phyloP scores from a whole-genome alignment of 92 coral and sea anemone species.

The Chrysogorgia sp. region DNA sequence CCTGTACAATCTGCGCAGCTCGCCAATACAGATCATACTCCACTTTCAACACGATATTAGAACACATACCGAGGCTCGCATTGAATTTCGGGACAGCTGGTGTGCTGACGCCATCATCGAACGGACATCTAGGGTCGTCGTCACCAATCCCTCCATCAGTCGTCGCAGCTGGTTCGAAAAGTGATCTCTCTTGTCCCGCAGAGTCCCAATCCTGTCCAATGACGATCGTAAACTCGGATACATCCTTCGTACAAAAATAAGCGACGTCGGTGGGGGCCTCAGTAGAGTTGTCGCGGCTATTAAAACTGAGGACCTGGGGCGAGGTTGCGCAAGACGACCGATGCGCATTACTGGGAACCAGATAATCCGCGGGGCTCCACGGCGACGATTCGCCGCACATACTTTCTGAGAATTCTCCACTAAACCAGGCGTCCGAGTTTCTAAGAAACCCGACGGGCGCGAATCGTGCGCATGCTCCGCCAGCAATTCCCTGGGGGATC shows the following conservation, averaged over 20 bases:
- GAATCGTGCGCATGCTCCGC: conserved; percentile 76
- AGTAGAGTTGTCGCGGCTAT: conserved; percentile 64
- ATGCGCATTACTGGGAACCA: conserved; percentile 65
- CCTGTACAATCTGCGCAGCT: conserved; percentile 68
- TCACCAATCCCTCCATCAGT: background rate
- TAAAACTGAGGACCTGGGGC: conserved; percentile 75
- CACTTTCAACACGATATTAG: conserved; percentile 79
- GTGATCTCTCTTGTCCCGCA: background rate
- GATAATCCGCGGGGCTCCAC: conserved; percentile 79
- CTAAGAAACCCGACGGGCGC: conserved; percentile 79
- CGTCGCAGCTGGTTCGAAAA: conserved; percentile 1
- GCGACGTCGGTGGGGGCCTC: conserved; percentile 69
- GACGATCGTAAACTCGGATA: conserved; percentile 19
- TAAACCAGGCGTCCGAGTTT: conserved; percentile 71
- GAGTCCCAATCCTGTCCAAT: conserved; percentile 17
- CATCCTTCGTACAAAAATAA: conserved; percentile 74
- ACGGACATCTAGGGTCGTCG: conserved; percentile 64
- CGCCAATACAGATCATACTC: conserved; percentile 71
- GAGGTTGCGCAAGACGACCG: conserved; percentile 74
- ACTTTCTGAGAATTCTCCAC: conserved; percentile 67
- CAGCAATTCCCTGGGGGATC: conserved; percentile 73
- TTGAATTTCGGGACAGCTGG: conserved; percentile 84
- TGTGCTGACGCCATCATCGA: conserved; percentile 78
- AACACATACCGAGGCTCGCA: conserved; percentile 65
- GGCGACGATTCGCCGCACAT: conserved; percentile 71